Evolutionary conservation across 1,140 invertebrate species (phyloP).

Genomic region (Stegodyphus mimosarum): DNA sequence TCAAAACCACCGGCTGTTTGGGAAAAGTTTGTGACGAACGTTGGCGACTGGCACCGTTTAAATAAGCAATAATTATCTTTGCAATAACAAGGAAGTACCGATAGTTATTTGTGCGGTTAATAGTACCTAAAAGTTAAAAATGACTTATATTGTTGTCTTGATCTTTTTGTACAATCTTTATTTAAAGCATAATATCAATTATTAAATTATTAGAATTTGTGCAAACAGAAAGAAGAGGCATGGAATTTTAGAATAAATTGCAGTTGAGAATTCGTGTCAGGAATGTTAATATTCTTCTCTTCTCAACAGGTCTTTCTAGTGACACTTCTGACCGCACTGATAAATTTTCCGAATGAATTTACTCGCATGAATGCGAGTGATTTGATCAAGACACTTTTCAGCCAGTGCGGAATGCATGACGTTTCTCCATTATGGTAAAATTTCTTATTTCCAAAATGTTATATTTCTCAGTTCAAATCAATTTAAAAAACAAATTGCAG

Average conservation of each 20-base stretch:
- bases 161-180: background rate
- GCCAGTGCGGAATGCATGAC: slow-evolving; percentile 94
- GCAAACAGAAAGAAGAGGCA: background rate
- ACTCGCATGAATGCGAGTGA: slow-evolving; percentile 97
- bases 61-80: too few relatives aligned
- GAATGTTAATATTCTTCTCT: background rate
- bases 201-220: background rate
- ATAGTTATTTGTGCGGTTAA: background rate
- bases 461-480: background rate
- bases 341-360: slow-evolving; percentile 97
- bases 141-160: background rate
- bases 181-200: background rate
- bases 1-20: too few relatives aligned
- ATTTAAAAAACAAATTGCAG: too few relatives aligned
- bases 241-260: background rate
- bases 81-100: too few relatives aligned
- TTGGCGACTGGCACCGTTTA: too few relatives aligned
- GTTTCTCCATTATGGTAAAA: slow-evolving; percentile 88
- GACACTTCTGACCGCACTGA: slow-evolving; percentile 89
- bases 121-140: background rate
- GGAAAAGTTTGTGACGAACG: too few relatives aligned
- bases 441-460: background rate
- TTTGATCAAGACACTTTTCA: slow-evolving; percentile 94
- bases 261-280: background rate
- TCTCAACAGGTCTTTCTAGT: slow-evolving; percentile 81